Percentiles rank a stretch among this genome's conserved stretches.
phyloP scores from a whole-genome alignment of 2,113 vertebrate species.

The Centrocercus urophasianus region DNA sequence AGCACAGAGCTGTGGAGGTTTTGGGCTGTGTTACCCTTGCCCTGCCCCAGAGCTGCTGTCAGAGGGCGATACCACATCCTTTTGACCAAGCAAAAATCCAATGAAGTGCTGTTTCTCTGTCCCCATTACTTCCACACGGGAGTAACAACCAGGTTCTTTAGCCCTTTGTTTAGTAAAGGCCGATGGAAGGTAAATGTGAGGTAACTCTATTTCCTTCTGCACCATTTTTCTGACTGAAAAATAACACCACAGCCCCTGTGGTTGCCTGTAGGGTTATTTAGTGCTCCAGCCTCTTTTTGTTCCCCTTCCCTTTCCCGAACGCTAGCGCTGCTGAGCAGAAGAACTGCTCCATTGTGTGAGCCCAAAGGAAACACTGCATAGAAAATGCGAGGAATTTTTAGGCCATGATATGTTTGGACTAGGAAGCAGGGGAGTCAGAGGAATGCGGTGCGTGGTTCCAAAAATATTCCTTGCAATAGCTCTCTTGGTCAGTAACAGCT shows the following conservation, averaged over 20 bases:
- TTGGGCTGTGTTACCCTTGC: background rate
- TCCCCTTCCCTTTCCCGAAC: constrained; percentile 30
- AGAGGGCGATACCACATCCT: background rate
- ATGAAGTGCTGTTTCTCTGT: background rate
- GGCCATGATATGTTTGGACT: constrained; percentile 79
- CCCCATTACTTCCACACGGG: background rate
- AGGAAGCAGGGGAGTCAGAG: constrained; percentile 74
- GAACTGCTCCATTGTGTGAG: constrained; percentile 72
- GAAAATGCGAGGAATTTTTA: constrained; percentile 79
- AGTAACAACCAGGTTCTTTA: background rate
- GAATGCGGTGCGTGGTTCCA: constrained; percentile 74
- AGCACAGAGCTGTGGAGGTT: background rate
- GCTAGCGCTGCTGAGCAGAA: constrained; percentile 45
- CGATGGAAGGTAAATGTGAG: constrained; percentile 42
- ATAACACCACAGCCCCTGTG: constrained; percentile 19
- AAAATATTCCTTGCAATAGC: constrained; percentile 77
- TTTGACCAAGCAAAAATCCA: background rate
- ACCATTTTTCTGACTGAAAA: constrained; percentile 40
- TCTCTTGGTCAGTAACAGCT: constrained; percentile 75
- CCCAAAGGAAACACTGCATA: constrained; percentile 69
- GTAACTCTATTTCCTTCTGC: constrained; percentile 20
- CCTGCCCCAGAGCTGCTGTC: background rate
- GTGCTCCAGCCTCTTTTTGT: background rate
- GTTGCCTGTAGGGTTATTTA: constrained; percentile 62
- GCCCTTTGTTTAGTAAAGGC: background rate